phyloP scores from a whole-genome alignment of 1,140 invertebrate species.

The Anastrepha ludens region DNA sequence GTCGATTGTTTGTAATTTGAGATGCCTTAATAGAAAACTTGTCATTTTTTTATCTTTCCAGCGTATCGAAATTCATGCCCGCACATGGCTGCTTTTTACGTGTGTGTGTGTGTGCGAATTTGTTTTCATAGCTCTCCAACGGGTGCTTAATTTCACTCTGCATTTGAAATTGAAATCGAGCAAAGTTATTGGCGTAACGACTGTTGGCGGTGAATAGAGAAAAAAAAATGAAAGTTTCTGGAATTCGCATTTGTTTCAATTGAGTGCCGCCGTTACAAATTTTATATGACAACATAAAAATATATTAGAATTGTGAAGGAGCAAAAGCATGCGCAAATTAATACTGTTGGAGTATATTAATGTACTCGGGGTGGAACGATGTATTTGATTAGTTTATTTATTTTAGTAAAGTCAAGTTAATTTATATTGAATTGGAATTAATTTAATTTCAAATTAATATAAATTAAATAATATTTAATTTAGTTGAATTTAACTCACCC shows the following conservation, averaged over 20 bases:
- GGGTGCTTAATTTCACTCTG: constrained; percentile 33
- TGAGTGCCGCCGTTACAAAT: constrained; percentile 34
- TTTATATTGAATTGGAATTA: not conserved
- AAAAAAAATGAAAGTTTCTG: not conserved
- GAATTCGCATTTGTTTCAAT: constrained; percentile 18
- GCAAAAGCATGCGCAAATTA: not conserved
- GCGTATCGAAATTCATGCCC: not conserved
- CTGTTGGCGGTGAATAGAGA: not conserved
- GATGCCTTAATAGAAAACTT: constrained; percentile 43
- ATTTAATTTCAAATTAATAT: not conserved
- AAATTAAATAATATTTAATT: no score
- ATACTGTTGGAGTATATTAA: not conserved
- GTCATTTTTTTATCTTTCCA: constrained; percentile 1
- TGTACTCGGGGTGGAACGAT: not conserved
- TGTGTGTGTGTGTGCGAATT: not conserved
- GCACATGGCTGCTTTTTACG: not conserved
- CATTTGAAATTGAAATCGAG: constrained; percentile 41
- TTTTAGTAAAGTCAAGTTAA: not conserved
- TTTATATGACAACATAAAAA: not conserved
- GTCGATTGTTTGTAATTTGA: constrained; percentile 46
- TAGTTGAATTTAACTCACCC: no score
- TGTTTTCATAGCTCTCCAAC: not conserved
- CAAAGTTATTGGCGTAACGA: constrained; percentile 26
- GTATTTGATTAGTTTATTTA: not conserved
- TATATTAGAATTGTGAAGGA: not conserved